phyloP scores from a whole-genome alignment of 2,888 invertebrate genomes.

The Sussaba pulchella region DNA sequence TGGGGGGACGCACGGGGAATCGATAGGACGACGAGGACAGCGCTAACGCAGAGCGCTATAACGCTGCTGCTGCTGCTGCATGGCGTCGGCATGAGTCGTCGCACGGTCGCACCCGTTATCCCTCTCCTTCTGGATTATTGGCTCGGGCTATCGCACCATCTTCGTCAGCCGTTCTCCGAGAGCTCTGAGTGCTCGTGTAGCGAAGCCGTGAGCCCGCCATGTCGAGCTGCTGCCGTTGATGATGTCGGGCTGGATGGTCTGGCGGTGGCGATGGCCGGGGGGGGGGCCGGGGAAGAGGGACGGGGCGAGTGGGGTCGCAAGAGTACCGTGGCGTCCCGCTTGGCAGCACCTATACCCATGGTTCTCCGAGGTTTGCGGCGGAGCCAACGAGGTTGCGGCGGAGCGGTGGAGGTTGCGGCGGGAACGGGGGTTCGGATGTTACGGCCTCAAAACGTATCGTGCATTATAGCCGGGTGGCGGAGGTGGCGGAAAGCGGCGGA shows the following conservation, averaged over 20 bases:
- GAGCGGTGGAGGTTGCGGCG: conserved; percentile 64
- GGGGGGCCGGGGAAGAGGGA: conserved; percentile 51
- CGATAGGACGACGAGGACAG: conserved; percentile 81
- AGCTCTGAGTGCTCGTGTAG: conserved; percentile 55
- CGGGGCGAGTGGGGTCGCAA: conserved; percentile 42
- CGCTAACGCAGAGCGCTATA: conserved; percentile 67
- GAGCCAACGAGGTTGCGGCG: conserved; percentile 36
- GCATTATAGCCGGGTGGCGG: conserved; percentile 39
- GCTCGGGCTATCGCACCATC: conserved; percentile 7
- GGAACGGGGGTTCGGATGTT: conserved; percentile 56
- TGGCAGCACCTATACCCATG: conserved; percentile 65
- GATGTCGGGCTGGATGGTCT: no score
- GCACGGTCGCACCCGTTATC: conserved; percentile 58
- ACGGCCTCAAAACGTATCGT: conserved; percentile 26
- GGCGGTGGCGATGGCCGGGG: conserved; percentile 67
- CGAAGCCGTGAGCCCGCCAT: conserved; percentile 68
- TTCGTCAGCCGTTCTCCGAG: conserved; percentile 61
- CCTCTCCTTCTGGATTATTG: conserved; percentile 19
- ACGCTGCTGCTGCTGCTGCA: conserved; percentile 66
- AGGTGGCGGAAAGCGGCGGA: conserved; percentile 71
- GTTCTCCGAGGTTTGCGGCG: conserved; percentile 61
- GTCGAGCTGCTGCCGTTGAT: conserved; percentile 74
- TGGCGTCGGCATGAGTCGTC: conserved; percentile 73
- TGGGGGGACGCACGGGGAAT: conserved; percentile 75
- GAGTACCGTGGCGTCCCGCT: conserved; percentile 63